Conservation (phyloP, 2,113 vertebrate genomes). For the Sinocyclocheilus grahami region DNA sequence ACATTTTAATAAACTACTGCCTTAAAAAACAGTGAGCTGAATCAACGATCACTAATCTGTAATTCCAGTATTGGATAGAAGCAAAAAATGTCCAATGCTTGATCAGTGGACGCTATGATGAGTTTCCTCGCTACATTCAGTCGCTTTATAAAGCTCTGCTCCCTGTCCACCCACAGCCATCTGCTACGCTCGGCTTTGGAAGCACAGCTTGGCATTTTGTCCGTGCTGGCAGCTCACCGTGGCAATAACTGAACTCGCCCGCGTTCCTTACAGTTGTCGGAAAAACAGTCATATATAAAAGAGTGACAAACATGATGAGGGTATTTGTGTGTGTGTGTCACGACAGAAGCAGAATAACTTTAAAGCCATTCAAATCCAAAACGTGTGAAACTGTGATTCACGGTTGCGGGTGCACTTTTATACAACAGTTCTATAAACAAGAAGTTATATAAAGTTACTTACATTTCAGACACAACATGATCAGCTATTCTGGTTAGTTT, state of each 20-base stretch:
- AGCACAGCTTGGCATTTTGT: conserved; percentile 26
- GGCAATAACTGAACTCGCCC: neutral
- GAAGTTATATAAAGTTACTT: neutral
- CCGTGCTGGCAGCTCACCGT: conserved; percentile 10
- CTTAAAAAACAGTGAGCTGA: neutral
- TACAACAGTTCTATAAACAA: neutral
- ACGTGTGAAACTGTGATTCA: conserved; percentile 15
- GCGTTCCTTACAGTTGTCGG: conserved; percentile 6
- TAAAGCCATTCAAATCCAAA: conserved; percentile 3
- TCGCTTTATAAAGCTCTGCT: conserved; percentile 17
- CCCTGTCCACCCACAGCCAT: conserved; percentile 35
- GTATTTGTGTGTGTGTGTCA: conserved; percentile 6
- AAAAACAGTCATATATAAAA: neutral
- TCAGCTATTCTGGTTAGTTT: neutral
- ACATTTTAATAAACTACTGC: neutral
- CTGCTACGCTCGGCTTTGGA: conserved; percentile 28
- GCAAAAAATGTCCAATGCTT: neutral
- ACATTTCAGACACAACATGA: neutral
- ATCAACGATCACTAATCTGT: neutral
- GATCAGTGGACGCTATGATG: neutral
- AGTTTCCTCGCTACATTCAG: conserved; percentile 20
- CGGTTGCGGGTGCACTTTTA: neutral
- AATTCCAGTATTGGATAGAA: neutral
- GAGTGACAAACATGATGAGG: neutral
- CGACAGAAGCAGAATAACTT: neutral